A percentile compares a stretch with the other conserved stretches of the same genome.
Evolutionary conservation across 2,888 invertebrate species (phyloP).

Genomic region (Rhagophthalmus giganteus): DNA sequence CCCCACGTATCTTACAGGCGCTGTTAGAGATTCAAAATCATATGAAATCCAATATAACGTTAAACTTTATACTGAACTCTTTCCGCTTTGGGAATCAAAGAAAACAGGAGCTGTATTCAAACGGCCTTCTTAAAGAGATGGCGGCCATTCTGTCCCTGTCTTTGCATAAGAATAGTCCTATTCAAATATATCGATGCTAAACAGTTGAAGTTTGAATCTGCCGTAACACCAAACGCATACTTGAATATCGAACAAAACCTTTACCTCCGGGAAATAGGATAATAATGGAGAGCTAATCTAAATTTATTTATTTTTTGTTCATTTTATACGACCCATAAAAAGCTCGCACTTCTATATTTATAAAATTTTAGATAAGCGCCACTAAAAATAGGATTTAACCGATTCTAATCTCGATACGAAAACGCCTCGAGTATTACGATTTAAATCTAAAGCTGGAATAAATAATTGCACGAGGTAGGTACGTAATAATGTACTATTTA

Average conservation of each 20-base stretch:
- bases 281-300: slow-evolving; percentile 7
- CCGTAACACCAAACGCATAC: slow-evolving; percentile 44
- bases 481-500: too few relatives aligned
- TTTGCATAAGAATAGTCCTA: slow-evolving; percentile 51
- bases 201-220: slow-evolving; percentile 48
- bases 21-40: slow-evolving; percentile 24
- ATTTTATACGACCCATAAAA: too few relatives aligned
- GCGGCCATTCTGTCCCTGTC: slow-evolving; percentile 47
- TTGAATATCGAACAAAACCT: slow-evolving; percentile 43
- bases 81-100: slow-evolving; percentile 43
- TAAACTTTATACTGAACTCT: slow-evolving; percentile 41
- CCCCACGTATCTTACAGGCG: slow-evolving; percentile 9
- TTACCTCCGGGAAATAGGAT: slow-evolving; percentile 13
- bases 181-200: slow-evolving; percentile 48
- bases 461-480: too few relatives aligned
- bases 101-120: slow-evolving; percentile 47
- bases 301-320: background rate
- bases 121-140: slow-evolving; percentile 46
- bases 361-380: too few relatives aligned
- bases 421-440: too few relatives aligned
- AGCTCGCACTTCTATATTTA: too few relatives aligned
- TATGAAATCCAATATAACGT: slow-evolving; percentile 42
- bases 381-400: too few relatives aligned
- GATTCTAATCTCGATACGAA: too few relatives aligned
- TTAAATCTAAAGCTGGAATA: too few relatives aligned